These are phyloP conservation scores for Alviniconcha marisindica DNA, from an alignment of 1,140 invertebrate genomes.

Conservation along the genomic window DNA sequence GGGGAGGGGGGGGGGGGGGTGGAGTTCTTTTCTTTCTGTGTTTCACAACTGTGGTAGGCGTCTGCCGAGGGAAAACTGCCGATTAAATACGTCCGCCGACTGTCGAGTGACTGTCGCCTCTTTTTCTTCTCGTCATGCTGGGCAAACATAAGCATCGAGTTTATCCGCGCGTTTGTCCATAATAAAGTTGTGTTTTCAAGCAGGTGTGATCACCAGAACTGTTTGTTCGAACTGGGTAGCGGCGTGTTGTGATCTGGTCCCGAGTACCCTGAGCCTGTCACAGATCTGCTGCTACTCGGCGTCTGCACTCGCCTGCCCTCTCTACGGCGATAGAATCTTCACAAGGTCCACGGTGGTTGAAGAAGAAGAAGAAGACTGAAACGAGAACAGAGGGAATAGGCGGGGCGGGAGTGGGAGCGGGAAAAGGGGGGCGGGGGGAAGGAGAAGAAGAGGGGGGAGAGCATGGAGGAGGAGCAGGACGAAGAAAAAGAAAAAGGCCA, in stretches of 20 bases:
- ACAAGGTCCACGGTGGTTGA: too few relatives aligned
- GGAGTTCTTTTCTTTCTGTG: neutral
- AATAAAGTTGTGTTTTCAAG: constrained; percentile 21
- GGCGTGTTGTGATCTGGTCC: constrained; percentile 11
- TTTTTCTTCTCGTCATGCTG: constrained; percentile 17
- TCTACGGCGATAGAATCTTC: too few relatives aligned
- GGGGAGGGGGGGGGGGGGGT: too few relatives aligned
- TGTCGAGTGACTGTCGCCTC: constrained; percentile 4
- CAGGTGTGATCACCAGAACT: constrained; percentile 26
- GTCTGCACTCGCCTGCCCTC: neutral
- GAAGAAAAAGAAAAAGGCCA: too few relatives aligned
- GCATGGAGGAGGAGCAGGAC: too few relatives aligned
- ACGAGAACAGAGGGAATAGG: neutral
- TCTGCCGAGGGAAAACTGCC: constrained; percentile 22
- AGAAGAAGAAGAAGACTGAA: too few relatives aligned
- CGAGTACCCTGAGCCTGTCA: neutral
- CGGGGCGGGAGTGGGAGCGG: neutral
- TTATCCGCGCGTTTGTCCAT: constrained; percentile 30
- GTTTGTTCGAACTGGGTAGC: constrained; percentile 28
- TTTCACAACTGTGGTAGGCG: neutral
- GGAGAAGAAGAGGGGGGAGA: too few relatives aligned
- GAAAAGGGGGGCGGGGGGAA: too few relatives aligned
- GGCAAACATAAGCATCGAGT: constrained; percentile 39
- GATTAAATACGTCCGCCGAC: constrained; percentile 18
- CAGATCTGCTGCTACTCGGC: neutral